Evolutionary conservation across 1,140 invertebrate species (phyloP).

Genomic region (Heliothis subflexa): DNA sequence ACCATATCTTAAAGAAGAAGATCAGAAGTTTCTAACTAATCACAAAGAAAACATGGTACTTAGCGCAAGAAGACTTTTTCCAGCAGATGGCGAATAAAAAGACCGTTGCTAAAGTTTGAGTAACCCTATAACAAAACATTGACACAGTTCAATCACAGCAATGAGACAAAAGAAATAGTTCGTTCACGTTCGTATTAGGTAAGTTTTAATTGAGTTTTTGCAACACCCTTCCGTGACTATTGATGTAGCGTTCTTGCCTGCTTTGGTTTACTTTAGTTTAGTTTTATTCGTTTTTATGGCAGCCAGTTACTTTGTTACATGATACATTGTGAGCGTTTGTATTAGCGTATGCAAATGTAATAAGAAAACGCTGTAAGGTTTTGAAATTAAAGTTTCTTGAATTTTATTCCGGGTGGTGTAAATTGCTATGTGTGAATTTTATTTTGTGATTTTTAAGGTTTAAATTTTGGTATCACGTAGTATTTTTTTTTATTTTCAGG

Average conservation of each 20-base stretch:
- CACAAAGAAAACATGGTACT: no score
- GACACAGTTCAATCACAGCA: constrained; percentile 47
- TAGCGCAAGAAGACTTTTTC: no score
- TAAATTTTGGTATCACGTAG: no score
- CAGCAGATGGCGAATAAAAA: no score
- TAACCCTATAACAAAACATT: constrained; percentile 14
- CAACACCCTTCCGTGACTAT: constrained; percentile 59
- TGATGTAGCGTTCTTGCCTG: constrained; percentile 50
- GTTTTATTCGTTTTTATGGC: constrained; percentile 45
- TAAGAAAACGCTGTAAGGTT: constrained; percentile 7
- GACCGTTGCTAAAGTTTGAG: neutral
- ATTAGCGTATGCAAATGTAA: constrained; percentile 35
- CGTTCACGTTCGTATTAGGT: constrained; percentile 58
- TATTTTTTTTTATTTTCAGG: no score
- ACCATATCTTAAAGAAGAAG: no score
- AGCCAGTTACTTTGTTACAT: constrained; percentile 33
- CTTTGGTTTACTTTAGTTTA: constrained; percentile 45
- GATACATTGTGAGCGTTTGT: constrained; percentile 22
- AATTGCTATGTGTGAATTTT: neutral
- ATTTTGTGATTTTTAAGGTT: neutral
- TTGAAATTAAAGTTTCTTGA: neutral
- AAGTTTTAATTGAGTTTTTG: constrained; percentile 72
- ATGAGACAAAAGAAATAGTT: constrained; percentile 44
- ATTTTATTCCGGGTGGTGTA: neutral
- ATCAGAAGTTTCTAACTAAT: no score